phyloP scores from a whole-genome alignment of 2,888 invertebrate species.

The Cryptocephalus moraei region DNA sequence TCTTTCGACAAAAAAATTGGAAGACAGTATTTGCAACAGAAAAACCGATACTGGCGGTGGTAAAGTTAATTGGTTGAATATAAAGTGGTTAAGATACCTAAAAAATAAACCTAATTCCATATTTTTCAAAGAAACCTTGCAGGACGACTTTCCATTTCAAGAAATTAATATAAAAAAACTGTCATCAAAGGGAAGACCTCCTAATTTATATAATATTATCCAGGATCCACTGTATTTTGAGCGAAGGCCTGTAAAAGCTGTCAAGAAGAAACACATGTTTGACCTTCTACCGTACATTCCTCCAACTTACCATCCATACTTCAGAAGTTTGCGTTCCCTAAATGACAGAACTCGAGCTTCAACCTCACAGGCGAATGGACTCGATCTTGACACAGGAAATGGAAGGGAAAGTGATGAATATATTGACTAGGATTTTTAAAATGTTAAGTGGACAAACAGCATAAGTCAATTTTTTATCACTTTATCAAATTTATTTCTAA shows the following conservation, averaged over 20 bases:
- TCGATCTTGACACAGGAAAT: not conserved
- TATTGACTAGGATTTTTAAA: too few species aligned
- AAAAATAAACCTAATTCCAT: slow-evolving; percentile 3
- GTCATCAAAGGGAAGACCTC: not conserved
- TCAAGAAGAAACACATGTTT: too few species aligned
- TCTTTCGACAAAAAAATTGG: too few species aligned
- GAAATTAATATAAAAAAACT: slow-evolving; percentile 1
- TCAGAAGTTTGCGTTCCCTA: slow-evolving; percentile 1
- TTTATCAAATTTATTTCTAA: too few species aligned
- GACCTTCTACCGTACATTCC: slow-evolving; percentile 4
- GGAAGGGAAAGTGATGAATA: not conserved
- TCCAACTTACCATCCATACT: slow-evolving; percentile 2
- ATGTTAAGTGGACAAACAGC: too few species aligned
- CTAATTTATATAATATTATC: not conserved
- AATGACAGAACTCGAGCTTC: not conserved
- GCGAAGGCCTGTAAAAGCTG: slow-evolving; percentile 1
- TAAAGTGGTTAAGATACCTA: too few species aligned
- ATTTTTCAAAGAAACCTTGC: slow-evolving; percentile 4
- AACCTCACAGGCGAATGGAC: not conserved
- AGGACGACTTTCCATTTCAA: slow-evolving; percentile 1
- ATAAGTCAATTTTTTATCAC: too few species aligned
- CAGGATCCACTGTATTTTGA: slow-evolving; percentile 2
- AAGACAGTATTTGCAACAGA: not conserved
- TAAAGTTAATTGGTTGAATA: too few species aligned
- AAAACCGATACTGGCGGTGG: slow-evolving; percentile 1